Evolutionary conservation across 2,113 vertebrate species (phyloP).

Genomic region (Pteropus alecto): DNA sequence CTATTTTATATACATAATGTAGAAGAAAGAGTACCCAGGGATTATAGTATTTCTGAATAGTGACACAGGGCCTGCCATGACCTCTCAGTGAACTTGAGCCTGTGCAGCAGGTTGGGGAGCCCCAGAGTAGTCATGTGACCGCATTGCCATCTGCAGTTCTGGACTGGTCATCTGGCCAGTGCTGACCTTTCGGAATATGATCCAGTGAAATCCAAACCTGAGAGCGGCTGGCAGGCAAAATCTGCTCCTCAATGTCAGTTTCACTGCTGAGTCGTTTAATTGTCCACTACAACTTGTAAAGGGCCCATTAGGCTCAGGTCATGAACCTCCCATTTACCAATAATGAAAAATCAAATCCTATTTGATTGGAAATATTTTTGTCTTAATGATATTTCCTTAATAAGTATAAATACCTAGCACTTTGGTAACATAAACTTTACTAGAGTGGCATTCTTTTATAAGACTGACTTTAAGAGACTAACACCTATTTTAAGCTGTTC

Average conservation of each 20-base stretch:
- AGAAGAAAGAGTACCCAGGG: slow-evolving; percentile 9
- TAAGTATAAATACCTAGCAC: slow-evolving; percentile 39
- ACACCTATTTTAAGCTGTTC: background rate
- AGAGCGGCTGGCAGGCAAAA: slow-evolving; percentile 87
- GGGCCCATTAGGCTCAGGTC: slow-evolving; percentile 85
- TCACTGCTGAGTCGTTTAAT: slow-evolving; percentile 81
- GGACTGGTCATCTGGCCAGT: slow-evolving; percentile 87
- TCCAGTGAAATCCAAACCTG: slow-evolving; percentile 87
- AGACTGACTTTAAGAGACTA: background rate
- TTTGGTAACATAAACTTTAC: slow-evolving; percentile 37
- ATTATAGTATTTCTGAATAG: slow-evolving; percentile 36
- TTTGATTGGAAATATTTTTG: slow-evolving; percentile 62
- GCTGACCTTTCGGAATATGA: slow-evolving; percentile 88
- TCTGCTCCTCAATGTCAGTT: slow-evolving; percentile 86
- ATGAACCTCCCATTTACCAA: slow-evolving; percentile 77
- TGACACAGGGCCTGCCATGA: slow-evolving; percentile 75
- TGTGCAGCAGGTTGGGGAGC: slow-evolving; percentile 83
- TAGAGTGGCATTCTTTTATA: background rate
- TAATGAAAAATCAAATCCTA: slow-evolving; percentile 67
- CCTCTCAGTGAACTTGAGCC: slow-evolving; percentile 85
- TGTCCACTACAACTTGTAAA: slow-evolving; percentile 84
- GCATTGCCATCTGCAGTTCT: slow-evolving; percentile 84
- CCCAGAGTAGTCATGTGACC: slow-evolving; percentile 84
- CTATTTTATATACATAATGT: slow-evolving; percentile 41
- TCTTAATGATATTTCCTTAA: slow-evolving; percentile 50